These are phyloP conservation scores for Thysanoteuthis rhombus DNA, from an alignment of 2,888 invertebrate species.

Conservation along the genomic window DNA sequence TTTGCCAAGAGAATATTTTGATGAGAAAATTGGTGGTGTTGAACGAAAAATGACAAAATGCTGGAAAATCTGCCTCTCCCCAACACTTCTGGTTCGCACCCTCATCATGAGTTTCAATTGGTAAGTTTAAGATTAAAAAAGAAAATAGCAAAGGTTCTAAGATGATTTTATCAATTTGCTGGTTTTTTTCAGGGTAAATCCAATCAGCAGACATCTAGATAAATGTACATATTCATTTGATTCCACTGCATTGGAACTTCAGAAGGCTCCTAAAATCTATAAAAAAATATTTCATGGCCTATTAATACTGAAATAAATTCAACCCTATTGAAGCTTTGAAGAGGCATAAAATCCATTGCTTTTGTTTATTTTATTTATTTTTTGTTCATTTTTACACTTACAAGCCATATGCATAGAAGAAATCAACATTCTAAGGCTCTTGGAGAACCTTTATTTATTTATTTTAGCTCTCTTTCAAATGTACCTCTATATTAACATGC, in stretches of 20 bases:
- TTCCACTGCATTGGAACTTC: neutral
- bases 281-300: neutral
- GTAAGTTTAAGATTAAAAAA: neutral
- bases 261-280: neutral
- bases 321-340: neutral
- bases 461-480: neutral
- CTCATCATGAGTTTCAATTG: constrained; percentile 26
- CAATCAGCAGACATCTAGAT: neutral
- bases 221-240: neutral
- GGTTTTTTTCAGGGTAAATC: neutral
- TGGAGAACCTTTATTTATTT: neutral
- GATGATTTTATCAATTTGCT: neutral
- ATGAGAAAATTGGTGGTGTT: neutral
- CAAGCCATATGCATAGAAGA: no score
- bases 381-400: no score
- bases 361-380: neutral
- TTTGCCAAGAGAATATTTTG: constrained; percentile 17
- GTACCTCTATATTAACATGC: neutral
- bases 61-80: constrained; percentile 20
- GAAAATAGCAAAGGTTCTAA: neutral
- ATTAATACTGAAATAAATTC: neutral
- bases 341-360: neutral
- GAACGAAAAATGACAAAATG: neutral
- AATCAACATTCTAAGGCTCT: neutral
- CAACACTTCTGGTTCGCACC: neutral